A percentile compares a stretch with the other conserved stretches of the same genome.
Conservation (phyloP, 1,140 invertebrate genomes). For the Drosophila busckii region DNA sequence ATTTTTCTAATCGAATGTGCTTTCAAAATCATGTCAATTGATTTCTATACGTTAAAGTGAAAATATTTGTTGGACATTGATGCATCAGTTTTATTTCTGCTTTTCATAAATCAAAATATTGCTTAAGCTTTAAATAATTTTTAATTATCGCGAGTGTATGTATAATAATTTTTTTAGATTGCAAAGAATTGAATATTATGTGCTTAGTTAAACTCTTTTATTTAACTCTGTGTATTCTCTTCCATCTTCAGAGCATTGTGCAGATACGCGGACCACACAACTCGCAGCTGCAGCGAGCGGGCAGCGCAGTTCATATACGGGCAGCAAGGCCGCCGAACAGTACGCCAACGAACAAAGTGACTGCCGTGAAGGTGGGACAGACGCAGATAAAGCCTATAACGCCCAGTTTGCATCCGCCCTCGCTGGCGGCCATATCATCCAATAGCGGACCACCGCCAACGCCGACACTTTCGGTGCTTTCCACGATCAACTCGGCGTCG, state of each 20-base stretch:
- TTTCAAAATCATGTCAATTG: no score
- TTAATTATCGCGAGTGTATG: no score
- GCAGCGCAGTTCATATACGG: conserved; percentile 72
- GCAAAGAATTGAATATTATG: no score
- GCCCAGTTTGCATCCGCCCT: conserved; percentile 68
- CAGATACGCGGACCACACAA: conserved; percentile 71
- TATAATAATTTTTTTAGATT: no score
- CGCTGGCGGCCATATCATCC: conserved; percentile 69
- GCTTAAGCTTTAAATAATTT: no score
- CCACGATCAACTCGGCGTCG: conserved; percentile 62
- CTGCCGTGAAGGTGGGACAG: conserved; percentile 78
- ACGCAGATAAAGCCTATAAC: conserved; percentile 77
- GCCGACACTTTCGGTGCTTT: conserved; percentile 66
- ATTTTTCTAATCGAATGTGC: neutral
- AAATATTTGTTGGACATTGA: no score
- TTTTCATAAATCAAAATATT: no score
- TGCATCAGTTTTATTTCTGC: no score
- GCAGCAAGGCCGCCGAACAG: conserved; percentile 54
- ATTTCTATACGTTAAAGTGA: no score
- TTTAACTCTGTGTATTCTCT: no score
- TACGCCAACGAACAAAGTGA: conserved; percentile 59
- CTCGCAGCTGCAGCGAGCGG: conserved; percentile 63
- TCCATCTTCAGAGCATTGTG: conserved; percentile 64
- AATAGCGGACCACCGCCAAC: conserved; percentile 62
- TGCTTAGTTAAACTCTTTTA: no score